Evolutionary conservation across 1,140 invertebrate species (phyloP), one percentile per base, ranked within the genome.

Genomic region (Apis florea): DNA sequence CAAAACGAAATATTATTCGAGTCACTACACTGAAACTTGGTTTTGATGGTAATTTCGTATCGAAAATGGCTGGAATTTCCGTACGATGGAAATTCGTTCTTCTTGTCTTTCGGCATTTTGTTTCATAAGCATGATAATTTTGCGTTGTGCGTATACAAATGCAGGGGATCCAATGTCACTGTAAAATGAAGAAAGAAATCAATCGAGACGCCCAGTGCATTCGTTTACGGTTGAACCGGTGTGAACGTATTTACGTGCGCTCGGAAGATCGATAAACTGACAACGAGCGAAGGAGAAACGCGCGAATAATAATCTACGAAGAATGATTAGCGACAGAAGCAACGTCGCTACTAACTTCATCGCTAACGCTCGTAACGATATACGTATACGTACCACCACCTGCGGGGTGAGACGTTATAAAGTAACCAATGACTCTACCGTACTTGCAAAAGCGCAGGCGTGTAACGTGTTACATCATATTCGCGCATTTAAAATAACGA

Each of bases 281-380:
- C 24, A 40, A 40, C 0, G 31, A 3, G 5, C 31, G 31, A 40
- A 21, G 10, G 26, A 59, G 56, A 53, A 51, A 58, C 15, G 40
- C 19, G 31, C 31, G n/a, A 12, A 51, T 0, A 12, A 51, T 0
- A 3, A 49, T 5, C 8, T 5, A 11, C 21, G 17, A 24, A 17
- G 49, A n/a, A 72, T n/a, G 68, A 71, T 63, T 24, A 73, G 19
- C 59, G 51, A n/a, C 51, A 51, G 53, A 47, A 49, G 11, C 6
- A 74, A 74, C 40, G 59, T 66, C 40, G 19, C 31, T 49, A 54
- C 78, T 56, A 80, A 56, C 61, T 80, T 80, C 70, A 74, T 80
- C 78, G n/a, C 61, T 73, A 56, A 61, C 51, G 31, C 24, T 26
- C 59, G 21, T 66, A 51, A 80, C n/a, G n/a, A n/a, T n/a, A n/a